Conservation (phyloP, 2,797 vertebrate species). For the Rhynchonycteris naso region DNA sequence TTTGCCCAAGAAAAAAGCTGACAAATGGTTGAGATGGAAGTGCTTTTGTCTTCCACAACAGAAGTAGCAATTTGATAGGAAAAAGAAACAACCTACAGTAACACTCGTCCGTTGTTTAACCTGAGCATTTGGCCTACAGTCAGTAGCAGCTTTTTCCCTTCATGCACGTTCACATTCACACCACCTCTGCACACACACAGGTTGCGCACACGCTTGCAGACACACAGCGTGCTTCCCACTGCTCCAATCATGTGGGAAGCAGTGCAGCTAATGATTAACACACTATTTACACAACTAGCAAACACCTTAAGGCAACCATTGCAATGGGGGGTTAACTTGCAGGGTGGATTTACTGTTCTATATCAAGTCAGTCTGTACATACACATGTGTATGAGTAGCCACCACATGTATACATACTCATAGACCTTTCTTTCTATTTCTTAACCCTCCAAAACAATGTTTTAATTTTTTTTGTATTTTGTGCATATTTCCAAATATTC, state of each 20-base stretch:
- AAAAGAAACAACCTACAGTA: conserved; percentile 73
- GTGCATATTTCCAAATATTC: conserved; percentile 94
- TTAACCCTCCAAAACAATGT: conserved; percentile 84
- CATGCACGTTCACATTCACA: conserved; percentile 76
- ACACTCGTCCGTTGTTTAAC: conserved; percentile 90
- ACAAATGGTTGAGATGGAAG: conserved; percentile 85
- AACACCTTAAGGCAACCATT: conserved; percentile 93
- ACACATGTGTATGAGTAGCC: conserved; percentile 55
- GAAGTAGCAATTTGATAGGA: conserved; percentile 82
- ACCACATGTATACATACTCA: conserved; percentile 32
- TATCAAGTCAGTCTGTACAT: conserved; percentile 71
- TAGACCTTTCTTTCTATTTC: conserved; percentile 77
- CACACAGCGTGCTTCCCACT: conserved; percentile 87
- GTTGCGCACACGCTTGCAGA: conserved; percentile 77
- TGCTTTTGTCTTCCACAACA: conserved; percentile 81
- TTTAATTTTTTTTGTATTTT: conserved; percentile 83
- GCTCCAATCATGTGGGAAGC: conserved; percentile 82
- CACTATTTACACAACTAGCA: conserved; percentile 85
- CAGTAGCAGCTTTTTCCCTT: conserved; percentile 91
- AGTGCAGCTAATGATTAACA: conserved; percentile 83
- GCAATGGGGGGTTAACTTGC: conserved; percentile 87
- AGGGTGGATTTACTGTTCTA: conserved; percentile 82
- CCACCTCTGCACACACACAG: conserved; percentile 73
- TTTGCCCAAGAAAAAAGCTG: conserved; percentile 86
- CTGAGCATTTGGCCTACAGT: conserved; percentile 89